phyloP scores from a whole-genome alignment of 2,888 invertebrate genomes.

The Pammene fasciana region DNA sequence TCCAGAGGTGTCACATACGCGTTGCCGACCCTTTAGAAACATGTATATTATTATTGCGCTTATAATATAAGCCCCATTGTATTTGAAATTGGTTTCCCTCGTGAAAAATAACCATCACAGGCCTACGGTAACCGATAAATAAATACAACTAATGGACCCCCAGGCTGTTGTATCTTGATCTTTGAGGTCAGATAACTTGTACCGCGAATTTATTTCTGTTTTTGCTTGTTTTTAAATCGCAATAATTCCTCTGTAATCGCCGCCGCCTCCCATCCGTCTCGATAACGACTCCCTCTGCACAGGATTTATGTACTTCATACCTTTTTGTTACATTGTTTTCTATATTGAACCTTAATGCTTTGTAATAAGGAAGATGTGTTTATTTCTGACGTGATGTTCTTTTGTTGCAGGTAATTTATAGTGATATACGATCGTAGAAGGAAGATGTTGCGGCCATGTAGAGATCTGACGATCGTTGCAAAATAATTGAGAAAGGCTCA shows the following conservation, averaged over 20 bases:
- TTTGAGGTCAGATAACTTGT: slow-evolving; percentile 1
- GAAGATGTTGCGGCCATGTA: background rate
- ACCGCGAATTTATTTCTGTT: slow-evolving; percentile 14
- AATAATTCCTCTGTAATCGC: slow-evolving; percentile 25
- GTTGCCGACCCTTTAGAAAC: too few relatives aligned
- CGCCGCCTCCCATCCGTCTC: slow-evolving; percentile 18
- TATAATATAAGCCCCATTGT: too few relatives aligned
- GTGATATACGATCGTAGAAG: background rate
- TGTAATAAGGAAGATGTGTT: background rate
- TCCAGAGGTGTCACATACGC: too few relatives aligned
- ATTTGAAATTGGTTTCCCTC: too few relatives aligned
- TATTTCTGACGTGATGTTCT: background rate
- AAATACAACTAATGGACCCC: slow-evolving; percentile 4
- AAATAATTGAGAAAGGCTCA: too few relatives aligned
- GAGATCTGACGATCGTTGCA: too few relatives aligned
- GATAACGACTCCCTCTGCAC: slow-evolving; percentile 29
- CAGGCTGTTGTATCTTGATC: slow-evolving; percentile 4
- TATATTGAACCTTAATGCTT: background rate
- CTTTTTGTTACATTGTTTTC: slow-evolving; percentile 22
- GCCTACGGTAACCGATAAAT: slow-evolving; percentile 3
- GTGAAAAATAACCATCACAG: background rate
- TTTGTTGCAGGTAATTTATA: slow-evolving; percentile 7
- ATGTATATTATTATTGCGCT: too few relatives aligned
- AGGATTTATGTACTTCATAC: slow-evolving; percentile 23
- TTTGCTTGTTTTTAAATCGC: slow-evolving; percentile 20